phyloP scores from a whole-genome alignment of 1,140 invertebrate genomes.

The Lucilia sericata region DNA sequence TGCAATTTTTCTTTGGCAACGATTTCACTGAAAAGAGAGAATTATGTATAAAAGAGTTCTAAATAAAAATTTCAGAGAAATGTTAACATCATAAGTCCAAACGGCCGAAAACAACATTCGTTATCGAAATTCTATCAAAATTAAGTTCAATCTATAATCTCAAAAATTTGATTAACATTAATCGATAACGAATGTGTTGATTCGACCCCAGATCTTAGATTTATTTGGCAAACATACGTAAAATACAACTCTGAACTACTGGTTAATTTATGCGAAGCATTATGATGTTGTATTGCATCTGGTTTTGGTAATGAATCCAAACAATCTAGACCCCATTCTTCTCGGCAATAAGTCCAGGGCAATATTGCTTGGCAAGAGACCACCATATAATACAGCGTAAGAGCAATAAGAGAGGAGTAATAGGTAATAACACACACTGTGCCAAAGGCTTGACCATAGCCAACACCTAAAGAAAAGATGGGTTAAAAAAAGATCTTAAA shows the following conservation, averaged over 20 bases:
- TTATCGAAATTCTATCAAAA: too few species aligned
- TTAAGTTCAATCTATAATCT: too few species aligned
- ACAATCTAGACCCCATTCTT: slow-evolving; percentile 71
- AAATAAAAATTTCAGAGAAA: too few species aligned
- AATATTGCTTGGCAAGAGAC: slow-evolving; percentile 74
- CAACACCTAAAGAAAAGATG: slow-evolving; percentile 72
- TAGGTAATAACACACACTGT: slow-evolving; percentile 79
- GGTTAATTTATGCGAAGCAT: slow-evolving; percentile 46
- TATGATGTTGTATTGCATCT: slow-evolving; percentile 59
- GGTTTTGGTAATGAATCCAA: slow-evolving; percentile 53
- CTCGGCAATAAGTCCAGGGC: slow-evolving; percentile 76
- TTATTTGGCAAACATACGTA: slow-evolving; percentile 55
- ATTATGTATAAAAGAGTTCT: background rate
- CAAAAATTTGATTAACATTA: too few species aligned
- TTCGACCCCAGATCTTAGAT: too few species aligned
- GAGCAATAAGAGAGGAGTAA: slow-evolving; percentile 78
- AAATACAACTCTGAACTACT: slow-evolving; percentile 72
- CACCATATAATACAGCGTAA: slow-evolving; percentile 77
- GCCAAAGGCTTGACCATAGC: slow-evolving; percentile 79
- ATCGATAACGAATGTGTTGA: too few species aligned
- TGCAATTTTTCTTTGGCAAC: slow-evolving; percentile 73
- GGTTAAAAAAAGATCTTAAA: slow-evolving; percentile 67
- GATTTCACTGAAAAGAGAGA: slow-evolving; percentile 66
- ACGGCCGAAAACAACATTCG: too few species aligned
- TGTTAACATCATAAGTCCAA: too few species aligned